Conservation (phyloP, 2,113 vertebrate genomes). For the Zosterops hypoxanthus region DNA sequence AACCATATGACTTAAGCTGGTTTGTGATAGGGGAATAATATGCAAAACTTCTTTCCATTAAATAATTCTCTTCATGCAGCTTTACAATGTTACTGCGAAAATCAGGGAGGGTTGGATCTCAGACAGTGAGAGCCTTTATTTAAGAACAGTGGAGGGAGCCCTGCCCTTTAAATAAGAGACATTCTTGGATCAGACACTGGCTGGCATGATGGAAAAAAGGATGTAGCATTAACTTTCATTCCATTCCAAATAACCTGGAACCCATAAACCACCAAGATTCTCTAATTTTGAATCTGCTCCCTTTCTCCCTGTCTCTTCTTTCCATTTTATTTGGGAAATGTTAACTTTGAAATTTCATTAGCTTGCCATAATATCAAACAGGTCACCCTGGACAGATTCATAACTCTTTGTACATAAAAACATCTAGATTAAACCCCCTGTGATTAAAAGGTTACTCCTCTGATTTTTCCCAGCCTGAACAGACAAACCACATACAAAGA, state of each 20-base stretch:
- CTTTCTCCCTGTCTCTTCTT: conserved; percentile 48
- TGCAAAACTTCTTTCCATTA: conserved; percentile 50
- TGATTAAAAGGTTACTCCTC: conserved; percentile 53
- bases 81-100: conserved; percentile 28
- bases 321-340: conserved; percentile 53
- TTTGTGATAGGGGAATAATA: conserved; percentile 1
- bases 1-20: conserved; percentile 62
- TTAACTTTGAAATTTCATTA: conserved; percentile 62
- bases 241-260: conserved; percentile 70
- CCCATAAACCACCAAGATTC: conserved; percentile 65
- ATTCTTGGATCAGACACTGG: conserved; percentile 71
- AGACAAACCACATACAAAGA: conserved; percentile 50
- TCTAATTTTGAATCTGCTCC: conserved; percentile 55
- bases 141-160: conserved; percentile 69
- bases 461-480: conserved; percentile 41
- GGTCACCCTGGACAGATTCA: conserved; percentile 19
- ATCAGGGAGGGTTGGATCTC: conserved; percentile 22
- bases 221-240: conserved; percentile 68
- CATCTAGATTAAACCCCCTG: neutral
- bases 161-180: conserved; percentile 74
- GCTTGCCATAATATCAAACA: conserved; percentile 17
- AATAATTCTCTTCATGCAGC: conserved; percentile 10
- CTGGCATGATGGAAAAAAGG: conserved; percentile 62
- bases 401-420: conserved; percentile 41
- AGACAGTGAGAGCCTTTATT: conserved; percentile 64